These are phyloP conservation scores for Knipowitschia caucasica DNA, from an alignment of 2,797 vertebrate genomes.

Conservation along the genomic window DNA sequence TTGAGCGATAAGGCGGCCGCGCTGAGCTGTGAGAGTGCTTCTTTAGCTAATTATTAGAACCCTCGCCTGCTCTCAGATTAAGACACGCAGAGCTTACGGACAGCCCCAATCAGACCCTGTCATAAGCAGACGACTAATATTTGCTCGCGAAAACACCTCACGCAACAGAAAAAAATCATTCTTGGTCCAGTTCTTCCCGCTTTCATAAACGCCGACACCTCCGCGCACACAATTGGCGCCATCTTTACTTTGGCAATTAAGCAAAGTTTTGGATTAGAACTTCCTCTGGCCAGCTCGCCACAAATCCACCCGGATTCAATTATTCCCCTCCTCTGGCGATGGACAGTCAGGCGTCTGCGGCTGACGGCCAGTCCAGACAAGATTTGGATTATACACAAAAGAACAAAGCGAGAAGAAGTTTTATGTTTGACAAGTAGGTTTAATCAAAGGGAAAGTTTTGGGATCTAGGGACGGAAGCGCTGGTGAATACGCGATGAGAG, in stretches of 20 bases:
- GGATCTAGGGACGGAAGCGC: slow-evolving; percentile 35
- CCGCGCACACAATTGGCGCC: slow-evolving; percentile 55
- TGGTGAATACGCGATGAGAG: slow-evolving; percentile 56
- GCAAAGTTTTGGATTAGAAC: slow-evolving; percentile 64
- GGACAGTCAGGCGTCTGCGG: slow-evolving; percentile 57
- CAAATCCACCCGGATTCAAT: slow-evolving; percentile 68
- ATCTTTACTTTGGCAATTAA: slow-evolving; percentile 74
- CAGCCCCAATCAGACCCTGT: slow-evolving; percentile 65
- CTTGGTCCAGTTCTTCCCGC: slow-evolving; percentile 59
- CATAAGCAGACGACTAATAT: slow-evolving; percentile 62
- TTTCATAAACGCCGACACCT: slow-evolving; percentile 54
- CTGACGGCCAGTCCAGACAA: slow-evolving; percentile 36
- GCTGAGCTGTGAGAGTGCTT: slow-evolving; percentile 53
- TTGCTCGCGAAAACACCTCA: slow-evolving; percentile 68
- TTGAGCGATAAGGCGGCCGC: slow-evolving; percentile 55
- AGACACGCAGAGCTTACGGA: slow-evolving; percentile 53
- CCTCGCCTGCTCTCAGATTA: slow-evolving; percentile 63
- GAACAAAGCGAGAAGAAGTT: slow-evolving; percentile 22
- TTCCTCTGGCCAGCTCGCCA: slow-evolving; percentile 48
- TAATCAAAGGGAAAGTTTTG: slow-evolving; percentile 52
- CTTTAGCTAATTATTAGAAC: slow-evolving; percentile 66
- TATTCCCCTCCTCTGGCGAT: slow-evolving; percentile 52
- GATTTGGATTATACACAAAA: slow-evolving; percentile 39
- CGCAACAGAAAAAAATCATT: slow-evolving; percentile 65
- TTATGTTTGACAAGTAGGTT: slow-evolving; percentile 53